Base-by-base conservation (phyloP, 2,888 invertebrate genomes). In the Salticus scenicus region DNA sequence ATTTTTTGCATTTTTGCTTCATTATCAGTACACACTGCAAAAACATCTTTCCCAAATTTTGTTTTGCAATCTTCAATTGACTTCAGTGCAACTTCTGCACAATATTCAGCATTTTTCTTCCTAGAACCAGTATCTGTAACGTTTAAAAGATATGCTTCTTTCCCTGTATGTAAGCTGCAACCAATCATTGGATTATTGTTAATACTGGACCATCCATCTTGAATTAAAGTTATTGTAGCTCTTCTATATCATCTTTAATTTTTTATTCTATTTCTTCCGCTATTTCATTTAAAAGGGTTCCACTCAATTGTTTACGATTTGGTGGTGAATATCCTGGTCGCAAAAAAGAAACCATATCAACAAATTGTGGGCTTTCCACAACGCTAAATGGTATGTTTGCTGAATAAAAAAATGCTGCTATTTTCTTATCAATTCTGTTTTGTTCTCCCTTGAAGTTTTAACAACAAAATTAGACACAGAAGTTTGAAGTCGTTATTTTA, bases 181-280 rank as follows among this genome's bases (percentile, higher is more conserved):
- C 57, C 57, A 7, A 57, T 57, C n/a, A 20, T 57, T 1, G n/a
- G 57, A 20, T 57, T 7, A 57, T 57, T 57, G 17, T 7, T 57
- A 20, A 57, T 7, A 20, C 57, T 57, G 20, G n/a, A 57, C 57
- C 57, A 57, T 20, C 57, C 57, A 57, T 57, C 57, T 57, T 57
- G 57, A 20, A 57, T 57, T 57, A 57, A 57, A 57, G 57, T 57
- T 17, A 57, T 57, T 17, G 57, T 20, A 57, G 57, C 57, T 20
- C 57, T 0, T 2, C 17, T 20, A 10, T 57, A 20, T 57, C 57
- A n/a, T 57, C 20, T 37, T 37, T 37, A 4, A 37, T 37, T 37
- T 57, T 57, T 20, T 57, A 20, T 7, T 57, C 57, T 57, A 57
- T 4, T n/a, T 57, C 20, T 20, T 20, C 57, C 17, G 57, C 17